Evolutionary conservation across 2,797 vertebrate species (phyloP), one percentile per base, ranked within the genome.

Genomic region (Pelochelys cantorii): DNA sequence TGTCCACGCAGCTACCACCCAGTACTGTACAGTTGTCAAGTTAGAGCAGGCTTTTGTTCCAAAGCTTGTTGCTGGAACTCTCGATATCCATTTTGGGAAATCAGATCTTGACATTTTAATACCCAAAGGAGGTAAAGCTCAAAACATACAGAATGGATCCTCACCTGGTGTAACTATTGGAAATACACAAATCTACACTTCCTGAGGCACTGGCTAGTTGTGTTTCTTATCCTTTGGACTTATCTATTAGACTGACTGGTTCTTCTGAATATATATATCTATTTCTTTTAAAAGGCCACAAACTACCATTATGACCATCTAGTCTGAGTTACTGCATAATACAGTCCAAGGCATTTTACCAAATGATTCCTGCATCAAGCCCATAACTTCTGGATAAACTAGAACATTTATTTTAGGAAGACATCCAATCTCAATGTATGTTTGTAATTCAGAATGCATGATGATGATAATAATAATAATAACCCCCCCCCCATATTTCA

Each of bases 401-500:
- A 62, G 27, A 85, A 29, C 17, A 3, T 15, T 7, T 52, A 23
- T 89, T 77, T 86, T 59, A n/a, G 5, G 11, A 12, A 0, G 0
- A 74, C 0, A 1, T 62, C 7, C 71, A 79, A 1, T 60, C 83
- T 23, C 52, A 18, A 18, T 52, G 8, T 22, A 59, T 3, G 7
- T 87, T 31, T 68, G 9, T 42, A 87, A 15, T 65, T 65, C 62
- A 65, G 31, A 65, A 17, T 65, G 62, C 31, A n/a, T n/a, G 71
- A 20, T 5, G 17, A 90, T 93, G 77, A 94, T 95, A 93, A 95
- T 85, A 95, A 95, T 48, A 48, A 48, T 48, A 8, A n/a, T n/a
- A n/a, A n/a, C n/a, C n/a, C n/a, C n/a, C n/a, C n/a, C n/a, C 90
- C 89, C 62, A 93, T 95, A 92, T 89, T 95, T 94, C 74, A 96